A percentile compares a stretch with the other conserved stretches of the same genome.
phyloP scores from a whole-genome alignment of 2,888 invertebrate genomes.

The Leptogaster cylindrica region DNA sequence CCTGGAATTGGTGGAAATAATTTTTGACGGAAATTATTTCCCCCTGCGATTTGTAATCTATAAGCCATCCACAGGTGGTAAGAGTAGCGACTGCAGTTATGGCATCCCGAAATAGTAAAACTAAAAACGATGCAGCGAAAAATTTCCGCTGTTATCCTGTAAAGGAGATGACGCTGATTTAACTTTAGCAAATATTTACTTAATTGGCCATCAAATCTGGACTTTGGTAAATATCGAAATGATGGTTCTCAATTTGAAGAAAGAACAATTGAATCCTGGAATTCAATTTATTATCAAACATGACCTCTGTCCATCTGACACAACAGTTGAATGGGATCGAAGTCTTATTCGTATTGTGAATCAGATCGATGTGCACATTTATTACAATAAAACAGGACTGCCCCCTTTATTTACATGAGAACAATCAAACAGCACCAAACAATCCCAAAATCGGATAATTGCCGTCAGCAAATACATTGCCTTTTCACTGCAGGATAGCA shows the following conservation, averaged over 20 bases:
- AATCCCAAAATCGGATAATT: conserved; percentile 46
- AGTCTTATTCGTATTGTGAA: neutral
- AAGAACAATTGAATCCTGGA: no score
- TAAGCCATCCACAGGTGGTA: conserved; percentile 30
- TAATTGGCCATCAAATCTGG: conserved; percentile 14
- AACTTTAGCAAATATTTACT: conserved; percentile 21
- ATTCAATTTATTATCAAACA: neutral
- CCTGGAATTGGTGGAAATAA: neutral
- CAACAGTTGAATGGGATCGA: neutral
- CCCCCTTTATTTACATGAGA: conserved; percentile 44
- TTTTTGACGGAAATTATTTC: neutral
- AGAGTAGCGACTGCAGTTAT: neutral
- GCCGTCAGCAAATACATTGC: conserved; percentile 43
- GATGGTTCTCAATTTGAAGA: neutral
- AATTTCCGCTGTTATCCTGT: no score
- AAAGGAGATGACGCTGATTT: neutral
- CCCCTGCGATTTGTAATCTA: no score
- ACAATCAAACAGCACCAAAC: conserved; percentile 45
- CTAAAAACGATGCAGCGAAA: no score
- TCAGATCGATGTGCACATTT: neutral
- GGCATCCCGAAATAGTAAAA: no score
- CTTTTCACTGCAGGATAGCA: conserved; percentile 24
- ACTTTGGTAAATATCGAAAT: neutral
- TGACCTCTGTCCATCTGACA: conserved; percentile 6
- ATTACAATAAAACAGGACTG: neutral